Conservation (phyloP, 2,888 invertebrate genomes). For the Cryptocephalus moraei region DNA sequence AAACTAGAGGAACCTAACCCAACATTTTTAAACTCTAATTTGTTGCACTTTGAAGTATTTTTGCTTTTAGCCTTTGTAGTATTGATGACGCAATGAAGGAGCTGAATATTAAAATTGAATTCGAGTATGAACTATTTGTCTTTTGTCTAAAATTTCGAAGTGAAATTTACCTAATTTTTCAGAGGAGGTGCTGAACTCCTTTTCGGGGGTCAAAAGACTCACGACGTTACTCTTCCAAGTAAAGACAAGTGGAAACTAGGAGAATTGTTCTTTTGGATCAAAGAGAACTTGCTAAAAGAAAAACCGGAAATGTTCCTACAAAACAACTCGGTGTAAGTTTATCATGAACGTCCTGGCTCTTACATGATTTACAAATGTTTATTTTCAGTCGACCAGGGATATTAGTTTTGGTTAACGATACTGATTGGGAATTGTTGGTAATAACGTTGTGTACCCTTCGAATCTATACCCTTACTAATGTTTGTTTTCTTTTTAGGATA, state of each 20-base stretch:
- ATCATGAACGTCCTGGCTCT: background rate
- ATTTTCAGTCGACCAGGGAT: conserved; percentile 71
- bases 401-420: conserved; percentile 85
- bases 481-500: conserved; percentile 43
- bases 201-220: conserved; percentile 71
- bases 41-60: too few relatives aligned
- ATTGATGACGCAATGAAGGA: too few relatives aligned
- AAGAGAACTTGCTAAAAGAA: conserved; percentile 72
- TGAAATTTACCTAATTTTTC: conserved; percentile 24
- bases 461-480: background rate
- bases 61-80: too few relatives aligned
- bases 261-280: conserved; percentile 71
- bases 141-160: conserved; percentile 2
- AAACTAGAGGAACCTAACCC: too few relatives aligned
- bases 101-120: conserved; percentile 26
- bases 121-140: conserved; percentile 20
- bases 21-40: too few relatives aligned
- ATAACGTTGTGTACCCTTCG: conserved; percentile 19
- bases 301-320: conserved; percentile 62
- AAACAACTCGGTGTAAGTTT: conserved; percentile 37
- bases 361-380: background rate
- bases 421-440: conserved; percentile 88
- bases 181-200: conserved; percentile 89
- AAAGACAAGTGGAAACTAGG: conserved; percentile 57
- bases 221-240: conserved; percentile 54